Evolutionary conservation across 2,113 vertebrate species (phyloP).

Genomic region (Octodon degus): DNA sequence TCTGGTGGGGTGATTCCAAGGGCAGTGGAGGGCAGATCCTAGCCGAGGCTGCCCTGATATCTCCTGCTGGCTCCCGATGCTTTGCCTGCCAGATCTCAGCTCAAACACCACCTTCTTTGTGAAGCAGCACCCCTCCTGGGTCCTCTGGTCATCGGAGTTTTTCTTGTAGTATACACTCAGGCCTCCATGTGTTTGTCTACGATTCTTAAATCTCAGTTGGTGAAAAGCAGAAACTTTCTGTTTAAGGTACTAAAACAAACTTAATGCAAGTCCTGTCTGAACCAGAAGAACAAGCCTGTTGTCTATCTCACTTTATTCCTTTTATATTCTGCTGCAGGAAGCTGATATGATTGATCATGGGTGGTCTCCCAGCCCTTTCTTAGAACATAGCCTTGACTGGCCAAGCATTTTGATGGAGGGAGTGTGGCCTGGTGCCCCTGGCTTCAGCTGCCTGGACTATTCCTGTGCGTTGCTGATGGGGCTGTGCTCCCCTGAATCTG

Average conservation of each 20-base stretch:
- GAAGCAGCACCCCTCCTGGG: neutral
- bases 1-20: neutral
- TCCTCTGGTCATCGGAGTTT: neutral
- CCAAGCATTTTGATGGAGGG: neutral
- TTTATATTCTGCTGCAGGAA: neutral
- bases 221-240: neutral
- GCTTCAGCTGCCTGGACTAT: neutral
- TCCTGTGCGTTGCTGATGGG: neutral
- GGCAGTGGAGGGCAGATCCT: too few relatives aligned
- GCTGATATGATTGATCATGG: too few relatives aligned
- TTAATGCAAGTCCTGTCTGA: neutral
- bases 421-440: too few relatives aligned
- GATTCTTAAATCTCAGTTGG: neutral
- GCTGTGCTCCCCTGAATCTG: neutral
- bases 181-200: neutral
- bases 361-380: neutral
- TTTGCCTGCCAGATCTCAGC: neutral
- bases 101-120: neutral
- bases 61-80: fast-evolving
- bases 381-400: neutral
- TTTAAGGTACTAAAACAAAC: neutral
- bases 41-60: too few relatives aligned
- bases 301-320: neutral
- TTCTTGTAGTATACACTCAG: neutral
- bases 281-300: neutral